phyloP scores from a whole-genome alignment of 2,888 invertebrate genomes.

The Phytoseiulus persimilis region DNA sequence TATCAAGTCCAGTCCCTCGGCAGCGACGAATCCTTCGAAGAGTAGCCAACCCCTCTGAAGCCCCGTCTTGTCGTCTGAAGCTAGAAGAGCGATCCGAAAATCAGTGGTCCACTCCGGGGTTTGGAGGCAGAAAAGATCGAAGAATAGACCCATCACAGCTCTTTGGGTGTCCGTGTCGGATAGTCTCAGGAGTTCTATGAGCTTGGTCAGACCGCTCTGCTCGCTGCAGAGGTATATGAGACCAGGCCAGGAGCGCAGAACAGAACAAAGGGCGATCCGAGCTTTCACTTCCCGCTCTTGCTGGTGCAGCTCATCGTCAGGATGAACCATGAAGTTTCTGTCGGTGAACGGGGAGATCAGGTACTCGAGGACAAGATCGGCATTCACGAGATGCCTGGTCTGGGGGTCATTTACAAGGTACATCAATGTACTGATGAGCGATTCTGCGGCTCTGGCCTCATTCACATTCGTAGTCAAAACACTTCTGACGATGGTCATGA shows the following conservation, averaged over 20 bases:
- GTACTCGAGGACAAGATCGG: slow-evolving; percentile 61
- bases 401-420: slow-evolving; percentile 74
- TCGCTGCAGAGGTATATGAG: slow-evolving; percentile 51
- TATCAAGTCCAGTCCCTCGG: slow-evolving; percentile 74
- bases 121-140: slow-evolving; percentile 75
- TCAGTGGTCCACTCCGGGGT: slow-evolving; percentile 86
- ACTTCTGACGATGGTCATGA: slow-evolving; percentile 15
- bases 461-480: slow-evolving; percentile 48
- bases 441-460: slow-evolving; percentile 79
- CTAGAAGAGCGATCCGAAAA: slow-evolving; percentile 73
- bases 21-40: slow-evolving; percentile 86
- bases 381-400: slow-evolving; percentile 64
- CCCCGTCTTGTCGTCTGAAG: slow-evolving; percentile 59
- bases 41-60: slow-evolving; percentile 73
- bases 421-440: slow-evolving; percentile 74
- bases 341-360: slow-evolving; percentile 89
- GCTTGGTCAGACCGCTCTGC: slow-evolving; percentile 51
- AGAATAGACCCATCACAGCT: slow-evolving; percentile 81
- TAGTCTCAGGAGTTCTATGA: slow-evolving; percentile 60
- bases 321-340: slow-evolving; percentile 61
- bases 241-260: slow-evolving; percentile 81
- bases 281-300: slow-evolving; percentile 43
- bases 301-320: slow-evolving; percentile 23
- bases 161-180: slow-evolving; percentile 82
- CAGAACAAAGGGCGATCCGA: slow-evolving; percentile 62